phyloP scores from a whole-genome alignment of 2,113 vertebrate species.

The Lampris incognitus region DNA sequence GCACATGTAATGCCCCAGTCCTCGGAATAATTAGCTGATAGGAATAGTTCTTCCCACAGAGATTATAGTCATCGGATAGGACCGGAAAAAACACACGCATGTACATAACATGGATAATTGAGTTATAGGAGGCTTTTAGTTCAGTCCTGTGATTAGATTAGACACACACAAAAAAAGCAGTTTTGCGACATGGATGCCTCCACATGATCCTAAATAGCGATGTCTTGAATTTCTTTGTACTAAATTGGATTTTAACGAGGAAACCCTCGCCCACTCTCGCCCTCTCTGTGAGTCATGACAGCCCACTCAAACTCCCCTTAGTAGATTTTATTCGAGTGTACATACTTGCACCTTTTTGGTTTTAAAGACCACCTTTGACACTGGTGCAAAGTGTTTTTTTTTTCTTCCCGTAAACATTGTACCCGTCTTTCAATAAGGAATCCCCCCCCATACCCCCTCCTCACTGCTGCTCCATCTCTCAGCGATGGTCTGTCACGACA shows the following conservation, averaged over 20 bases:
- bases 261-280: not conserved
- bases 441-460: constrained; percentile 9
- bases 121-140: not conserved
- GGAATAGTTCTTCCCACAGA: not conserved
- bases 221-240: not conserved
- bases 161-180: not conserved
- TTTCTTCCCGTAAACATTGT: not conserved
- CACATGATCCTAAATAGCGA: not conserved
- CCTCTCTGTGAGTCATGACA: not conserved
- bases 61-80: not conserved
- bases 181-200: not conserved
- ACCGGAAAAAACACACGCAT: not conserved
- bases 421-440: constrained; percentile 17
- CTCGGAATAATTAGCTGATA: constrained; percentile 1
- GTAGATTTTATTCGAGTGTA: not conserved
- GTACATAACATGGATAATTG: too few relatives aligned
- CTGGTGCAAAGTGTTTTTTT: not conserved
- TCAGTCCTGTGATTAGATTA: not conserved
- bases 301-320: not conserved
- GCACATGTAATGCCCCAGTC: not conserved
- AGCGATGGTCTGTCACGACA: constrained; percentile 10
- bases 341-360: not conserved
- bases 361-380: not conserved
- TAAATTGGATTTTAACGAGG: not conserved
- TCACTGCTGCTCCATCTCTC: not conserved